Conservation (phyloP, 1,140 invertebrate genomes). For the Calycopis cecrops region DNA sequence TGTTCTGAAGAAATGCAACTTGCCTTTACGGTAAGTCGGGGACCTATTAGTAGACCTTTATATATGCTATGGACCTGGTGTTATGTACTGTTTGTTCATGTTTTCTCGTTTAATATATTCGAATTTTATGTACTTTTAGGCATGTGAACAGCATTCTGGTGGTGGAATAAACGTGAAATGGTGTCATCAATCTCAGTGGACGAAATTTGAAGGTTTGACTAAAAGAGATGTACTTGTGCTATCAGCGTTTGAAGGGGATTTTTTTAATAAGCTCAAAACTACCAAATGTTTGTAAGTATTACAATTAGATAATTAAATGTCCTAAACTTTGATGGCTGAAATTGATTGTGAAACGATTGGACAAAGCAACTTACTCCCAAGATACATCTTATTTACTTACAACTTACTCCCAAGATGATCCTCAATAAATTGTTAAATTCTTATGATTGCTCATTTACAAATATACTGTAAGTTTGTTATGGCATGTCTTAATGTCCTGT, state of each 20-base stretch:
- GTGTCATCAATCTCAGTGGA: slow-evolving; percentile 48
- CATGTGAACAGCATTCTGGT: slow-evolving; percentile 61
- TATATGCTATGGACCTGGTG: neutral
- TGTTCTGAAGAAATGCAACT: slow-evolving; percentile 66
- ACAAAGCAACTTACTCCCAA: too few species aligned
- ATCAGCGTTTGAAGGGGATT: slow-evolving; percentile 81
- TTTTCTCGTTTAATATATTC: slow-evolving; percentile 9
- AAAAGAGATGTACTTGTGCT: slow-evolving; percentile 86
- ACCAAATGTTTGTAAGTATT: slow-evolving; percentile 81
- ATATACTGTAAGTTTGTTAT: too few species aligned
- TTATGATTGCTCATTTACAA: too few species aligned
- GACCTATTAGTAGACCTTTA: too few species aligned
- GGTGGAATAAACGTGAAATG: slow-evolving; percentile 58
- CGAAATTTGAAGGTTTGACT: slow-evolving; percentile 64
- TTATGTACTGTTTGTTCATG: neutral
- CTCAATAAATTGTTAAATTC: too few species aligned
- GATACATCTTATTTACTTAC: too few species aligned
- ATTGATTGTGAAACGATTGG: too few species aligned
- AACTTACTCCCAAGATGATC: too few species aligned
- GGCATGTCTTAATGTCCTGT: too few species aligned
- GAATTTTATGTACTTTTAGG: slow-evolving; percentile 35
- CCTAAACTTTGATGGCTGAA: too few species aligned
- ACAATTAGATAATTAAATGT: slow-evolving; percentile 11
- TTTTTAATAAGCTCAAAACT: slow-evolving; percentile 79
- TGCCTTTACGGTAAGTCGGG: slow-evolving; percentile 55